Percentiles rank a stretch among this genome's conserved stretches.
Evolutionary conservation across 2,113 vertebrate genomes (phyloP).

Genomic region (Callopanchax toddi): DNA sequence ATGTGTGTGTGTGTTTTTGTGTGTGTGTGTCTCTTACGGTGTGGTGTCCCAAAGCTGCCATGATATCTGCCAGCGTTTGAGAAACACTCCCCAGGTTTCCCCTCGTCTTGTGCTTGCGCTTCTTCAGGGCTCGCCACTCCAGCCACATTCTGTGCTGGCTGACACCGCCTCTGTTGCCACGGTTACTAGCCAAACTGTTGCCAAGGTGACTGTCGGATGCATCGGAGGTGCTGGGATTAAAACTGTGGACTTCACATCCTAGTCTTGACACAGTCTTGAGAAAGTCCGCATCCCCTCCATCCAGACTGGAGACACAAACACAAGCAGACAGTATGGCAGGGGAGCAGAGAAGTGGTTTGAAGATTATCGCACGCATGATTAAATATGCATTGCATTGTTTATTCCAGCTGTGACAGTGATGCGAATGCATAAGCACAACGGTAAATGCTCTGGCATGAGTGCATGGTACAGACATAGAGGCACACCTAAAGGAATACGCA

Average conservation of each 20-base stretch:
- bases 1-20: conserved; percentile 9
- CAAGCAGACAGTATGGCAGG: conserved; percentile 28
- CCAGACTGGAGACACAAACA: conserved; percentile 61
- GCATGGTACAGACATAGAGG: conserved; percentile 24
- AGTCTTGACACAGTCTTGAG: conserved; percentile 61
- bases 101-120: conserved; percentile 47
- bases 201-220: conserved; percentile 62
- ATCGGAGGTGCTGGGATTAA: conserved; percentile 73
- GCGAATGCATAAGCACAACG: conserved; percentile 37
- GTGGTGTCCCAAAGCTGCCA: conserved; percentile 77
- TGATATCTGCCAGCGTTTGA: conserved; percentile 74
- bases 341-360: conserved; percentile 33
- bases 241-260: conserved; percentile 78
- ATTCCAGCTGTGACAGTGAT: conserved; percentile 39
- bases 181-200: conserved; percentile 71
- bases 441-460: conserved; percentile 21
- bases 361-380: conserved; percentile 63
- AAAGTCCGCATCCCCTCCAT: conserved; percentile 69
- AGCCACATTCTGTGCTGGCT: conserved; percentile 77
- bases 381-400: conserved; percentile 69
- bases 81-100: conserved; percentile 61
- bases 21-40: conserved; percentile 65
- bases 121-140: conserved; percentile 73
- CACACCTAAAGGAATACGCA: conserved; percentile 81
- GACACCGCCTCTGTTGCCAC: conserved; percentile 56